phyloP scores from a whole-genome alignment of 2,113 vertebrate species.

The Entomyzon cyanotis region DNA sequence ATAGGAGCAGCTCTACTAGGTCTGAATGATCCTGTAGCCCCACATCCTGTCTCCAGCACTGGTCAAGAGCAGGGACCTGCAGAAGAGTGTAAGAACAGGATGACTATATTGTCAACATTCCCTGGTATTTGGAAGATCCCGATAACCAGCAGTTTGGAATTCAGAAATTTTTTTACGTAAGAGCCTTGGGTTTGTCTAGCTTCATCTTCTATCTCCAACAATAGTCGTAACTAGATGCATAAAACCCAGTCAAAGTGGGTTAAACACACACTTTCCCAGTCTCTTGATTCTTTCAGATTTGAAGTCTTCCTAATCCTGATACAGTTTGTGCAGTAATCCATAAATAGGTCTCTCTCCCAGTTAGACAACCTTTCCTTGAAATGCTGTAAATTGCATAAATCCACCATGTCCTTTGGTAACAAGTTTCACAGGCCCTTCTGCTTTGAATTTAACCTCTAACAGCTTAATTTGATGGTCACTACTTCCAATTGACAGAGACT shows the following conservation, averaged over 20 bases:
- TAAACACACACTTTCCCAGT: not conserved
- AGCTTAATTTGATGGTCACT: not conserved
- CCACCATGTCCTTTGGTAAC: not conserved
- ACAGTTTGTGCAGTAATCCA: not conserved
- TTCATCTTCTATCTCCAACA: not conserved
- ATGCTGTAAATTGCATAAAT: not conserved
- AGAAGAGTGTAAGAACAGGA: not conserved
- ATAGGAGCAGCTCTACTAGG: not conserved
- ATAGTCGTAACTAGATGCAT: not conserved
- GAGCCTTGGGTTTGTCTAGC: not conserved
- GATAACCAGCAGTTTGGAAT: not conserved
- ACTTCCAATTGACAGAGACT: not conserved
- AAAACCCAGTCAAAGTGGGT: not conserved
- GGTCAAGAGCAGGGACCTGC: not conserved
- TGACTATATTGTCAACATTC: not conserved
- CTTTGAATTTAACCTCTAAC: not conserved
- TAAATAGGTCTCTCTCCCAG: not conserved
- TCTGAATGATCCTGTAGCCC: not conserved
- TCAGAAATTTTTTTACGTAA: not conserved
- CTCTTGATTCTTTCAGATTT: not conserved
- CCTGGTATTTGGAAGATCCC: not conserved
- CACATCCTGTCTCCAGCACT: not conserved
- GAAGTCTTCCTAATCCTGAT: not conserved
- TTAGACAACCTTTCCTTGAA: not conserved
- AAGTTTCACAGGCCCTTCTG: not conserved